Evolutionary conservation across 2,113 vertebrate species (phyloP), one percentile per base, ranked within the genome.

Genomic region (Poeciliopsis prolifica): DNA sequence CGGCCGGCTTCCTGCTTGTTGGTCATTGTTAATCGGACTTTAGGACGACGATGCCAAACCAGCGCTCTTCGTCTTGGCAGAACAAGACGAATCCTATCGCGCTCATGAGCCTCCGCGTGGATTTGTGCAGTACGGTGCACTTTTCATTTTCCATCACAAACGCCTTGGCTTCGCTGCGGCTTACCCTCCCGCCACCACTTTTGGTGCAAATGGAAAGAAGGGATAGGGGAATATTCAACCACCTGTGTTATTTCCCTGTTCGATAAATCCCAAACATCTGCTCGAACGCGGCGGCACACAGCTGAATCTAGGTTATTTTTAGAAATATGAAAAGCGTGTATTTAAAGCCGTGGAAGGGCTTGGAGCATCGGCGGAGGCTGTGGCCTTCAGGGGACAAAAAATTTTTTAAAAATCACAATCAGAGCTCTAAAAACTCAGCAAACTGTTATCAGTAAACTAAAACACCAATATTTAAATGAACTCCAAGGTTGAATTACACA

Each of bases 101-200:
- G 0, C 11, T 83, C 67, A 80, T 24, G 9, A 82, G 70, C 8
- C 42, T 72, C 15, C 0, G 24, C 54, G 69, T 91, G 29, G 76
- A 90, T 88, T 28, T 12, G 31, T 48, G 54, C 60, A 44, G 35
- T 64, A 63, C 78, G 63, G 68, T n/a, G n/a, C 6, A 44, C 9
- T 28, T 74, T 63, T 82, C 1, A 33, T 22, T 42, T 28, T 33
- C 62, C 28, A 1, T 48, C 64, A 42, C 35, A 69, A 68, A 33
- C 0, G 0, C 60, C 66, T 61, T 22, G 15, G 30, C 48, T 42
- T 65, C 9, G 13, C n/a, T 17, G 62, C 58, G 68, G 78, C 65
- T 72, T 42, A 19, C 68, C 48, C 0, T 54, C 64, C 17, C 14
- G 48, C 66, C 69, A 22, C 77, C 51, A 51, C 51, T 63, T 33